A percentile compares a stretch with the other conserved stretches of the same genome.
These are phyloP conservation scores for Alcis repandata DNA, from an alignment of 2,888 invertebrate genomes.

Conservation along the genomic window DNA sequence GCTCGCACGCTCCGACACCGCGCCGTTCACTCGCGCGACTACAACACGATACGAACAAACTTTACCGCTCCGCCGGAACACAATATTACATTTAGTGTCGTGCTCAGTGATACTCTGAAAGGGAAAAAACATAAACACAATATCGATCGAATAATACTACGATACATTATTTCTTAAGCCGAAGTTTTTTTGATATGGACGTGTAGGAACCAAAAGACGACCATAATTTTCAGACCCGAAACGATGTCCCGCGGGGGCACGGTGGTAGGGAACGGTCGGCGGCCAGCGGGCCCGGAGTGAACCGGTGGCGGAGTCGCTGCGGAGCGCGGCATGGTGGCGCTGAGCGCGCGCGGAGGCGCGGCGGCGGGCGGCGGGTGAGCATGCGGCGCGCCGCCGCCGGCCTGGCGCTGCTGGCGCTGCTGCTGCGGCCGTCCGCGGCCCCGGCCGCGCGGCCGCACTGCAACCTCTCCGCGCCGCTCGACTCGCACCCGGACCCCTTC, in stretches of 20 bases:
- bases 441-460: neutral
- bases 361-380: conserved; percentile 4
- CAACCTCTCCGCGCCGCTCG: neutral
- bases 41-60: conserved; percentile 11
- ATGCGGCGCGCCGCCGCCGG: conserved; percentile 16
- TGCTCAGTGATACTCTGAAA: neutral
- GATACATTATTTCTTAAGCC: neutral
- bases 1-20: conserved; percentile 26
- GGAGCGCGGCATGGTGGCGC: conserved; percentile 29
- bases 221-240: neutral
- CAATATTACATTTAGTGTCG: neutral
- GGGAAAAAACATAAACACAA: neutral
- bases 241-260: neutral
- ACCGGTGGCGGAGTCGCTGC: conserved; percentile 9
- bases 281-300: conserved; percentile 16
- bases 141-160: neutral
- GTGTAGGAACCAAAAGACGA: neutral
- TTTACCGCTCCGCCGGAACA: neutral
- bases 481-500: neutral
- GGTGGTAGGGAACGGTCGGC: neutral
- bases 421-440: conserved; percentile 23
- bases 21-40: conserved; percentile 8
- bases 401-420: conserved; percentile 36
- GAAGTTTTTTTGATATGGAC: neutral
- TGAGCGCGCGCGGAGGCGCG: conserved; percentile 27